Evolutionary conservation across 1,140 invertebrate species (phyloP), one percentile per base, ranked within the genome.

Genomic region (Manduca sexta): DNA sequence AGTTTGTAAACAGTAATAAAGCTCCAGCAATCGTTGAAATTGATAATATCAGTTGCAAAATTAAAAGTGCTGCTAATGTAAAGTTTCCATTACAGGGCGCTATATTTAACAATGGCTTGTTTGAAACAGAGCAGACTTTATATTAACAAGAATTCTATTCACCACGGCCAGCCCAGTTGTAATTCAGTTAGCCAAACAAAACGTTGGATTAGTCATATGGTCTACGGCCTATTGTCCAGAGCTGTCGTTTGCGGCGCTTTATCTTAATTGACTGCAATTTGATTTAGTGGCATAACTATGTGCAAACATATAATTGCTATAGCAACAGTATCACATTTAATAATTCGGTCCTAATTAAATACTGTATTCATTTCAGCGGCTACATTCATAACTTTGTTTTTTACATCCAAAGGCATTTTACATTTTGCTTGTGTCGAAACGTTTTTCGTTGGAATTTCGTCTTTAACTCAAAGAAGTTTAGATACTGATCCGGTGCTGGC

Each of bases 221-320:
- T 61, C 65, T 73, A 81, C 70, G 59, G 47, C 55, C 67, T 66
- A 84, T 78, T 84, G 80, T 84, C 68, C 65, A 59, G 58, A 61
- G 72, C 74, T 77, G 75, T 81, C 75, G 69, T 60, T 66, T 55
- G 68, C 53, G 56, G 59, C 63, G 75, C 70, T 80, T 84, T 84
- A 84, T 84, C 80, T 81, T 84, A 84, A 84, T 84, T 84, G 80
- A 81, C 74, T 74, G 68, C 68, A 64, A 71, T 84, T 81, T 81
- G 77, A 84, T 84, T 84, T 80, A 84, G 68, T 76, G 55, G 66
- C 60, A 58, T 65, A 60, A 69, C 59, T 37, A 46, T 30, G 48
- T 37, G 51, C 62, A 40, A 67, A 69, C 30, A 53, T 53, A 49
- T 12, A 40, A 16, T 11, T 40, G 16, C 8, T 18, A 17, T 40